Conservation (phyloP, 2,888 invertebrate genomes). For the Melanostoma mellinum region DNA sequence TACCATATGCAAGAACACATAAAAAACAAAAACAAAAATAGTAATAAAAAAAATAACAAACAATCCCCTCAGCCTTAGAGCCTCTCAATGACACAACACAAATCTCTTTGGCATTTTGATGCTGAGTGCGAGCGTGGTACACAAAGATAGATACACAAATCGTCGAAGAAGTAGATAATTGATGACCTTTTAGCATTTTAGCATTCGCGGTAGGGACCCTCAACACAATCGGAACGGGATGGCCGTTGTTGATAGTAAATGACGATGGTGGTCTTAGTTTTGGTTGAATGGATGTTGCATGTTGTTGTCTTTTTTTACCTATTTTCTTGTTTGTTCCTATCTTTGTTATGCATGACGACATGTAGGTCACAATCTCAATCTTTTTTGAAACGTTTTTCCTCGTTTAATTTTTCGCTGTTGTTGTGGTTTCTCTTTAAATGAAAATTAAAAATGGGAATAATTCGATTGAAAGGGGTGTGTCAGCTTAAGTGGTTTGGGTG, state of each 20-base stretch:
- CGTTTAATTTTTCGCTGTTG: conserved; percentile 4
- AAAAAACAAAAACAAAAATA: too few species aligned
- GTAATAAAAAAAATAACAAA: conserved; percentile 19
- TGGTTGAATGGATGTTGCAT: conserved; percentile 28
- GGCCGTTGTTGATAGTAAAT: conserved; percentile 11
- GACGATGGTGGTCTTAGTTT: conserved; percentile 35
- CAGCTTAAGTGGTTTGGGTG: conserved; percentile 35
- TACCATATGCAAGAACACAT: conserved; percentile 11
- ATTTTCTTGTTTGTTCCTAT: conserved; percentile 5
- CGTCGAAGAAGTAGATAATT: conserved; percentile 66
- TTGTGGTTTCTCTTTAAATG: conserved; percentile 3
- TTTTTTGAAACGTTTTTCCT: conserved; percentile 4
- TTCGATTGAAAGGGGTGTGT: conserved; percentile 48
- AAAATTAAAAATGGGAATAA: conserved; percentile 1
- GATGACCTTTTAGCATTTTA: conserved; percentile 71
- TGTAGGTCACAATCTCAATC: conserved; percentile 62
- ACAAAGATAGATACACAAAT: conserved; percentile 41
- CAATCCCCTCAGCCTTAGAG: conserved; percentile 35
- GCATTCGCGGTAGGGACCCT: conserved; percentile 43
- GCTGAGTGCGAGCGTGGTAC: conserved; percentile 30
- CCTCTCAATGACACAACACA: conserved; percentile 62
- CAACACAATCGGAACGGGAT: neutral
- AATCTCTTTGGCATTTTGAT: conserved; percentile 67
- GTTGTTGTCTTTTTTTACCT: neutral
- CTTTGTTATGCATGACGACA: conserved; percentile 37